Base-by-base conservation (phyloP, 2,797 vertebrate species). In the Phrynocephalus vlangalii region DNA sequence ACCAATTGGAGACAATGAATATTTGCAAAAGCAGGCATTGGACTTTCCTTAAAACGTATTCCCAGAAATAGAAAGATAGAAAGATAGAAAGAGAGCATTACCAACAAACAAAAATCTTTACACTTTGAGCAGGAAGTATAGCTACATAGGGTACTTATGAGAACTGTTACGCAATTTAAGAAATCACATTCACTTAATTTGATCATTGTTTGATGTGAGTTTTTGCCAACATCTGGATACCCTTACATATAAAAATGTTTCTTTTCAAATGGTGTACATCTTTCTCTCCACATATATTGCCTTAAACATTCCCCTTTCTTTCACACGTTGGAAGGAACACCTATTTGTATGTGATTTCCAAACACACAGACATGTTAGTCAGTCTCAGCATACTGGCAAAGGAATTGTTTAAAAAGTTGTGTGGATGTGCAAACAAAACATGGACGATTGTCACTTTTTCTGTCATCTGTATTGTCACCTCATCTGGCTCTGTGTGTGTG, bases 41-140 rank as follows among this genome's bases (percentile, higher is more conserved):
- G 75, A 73, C 22, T 24, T 78, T 67, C 73, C 52, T n/a, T 68
- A 82, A 77, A 22, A 79, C 79, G 33, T 84, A 50, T 83, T 79
- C 26, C 20, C 52, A 72, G 3, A 60, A 38, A n/a, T 8, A 33
- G 22, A 33, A 84, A 44, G 4, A 44, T 44, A 5, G 38, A 44
- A 44, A 44, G 3, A 44, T 44, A 44, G 38, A 44, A 44, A 44
- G 38, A 44, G 5, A 44, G 38, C 38, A 44, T 44, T 44, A 44
- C 38, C 38, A 44, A 44, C 38, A 56, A 56, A 15, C 15, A 56
- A 67, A 60, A 18, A 87, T 26, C 0, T 79, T 79, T 38, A 11
- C 24, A 9, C 4, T 16, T 44, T 70, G 24, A 60, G 33, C 48
- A 44, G n/a, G 11, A 80, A 33, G 26, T 63, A 15, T 52, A 20